Base-by-base conservation (phyloP, 2,113 vertebrate genomes). In the Halcyon senegalensis region DNA sequence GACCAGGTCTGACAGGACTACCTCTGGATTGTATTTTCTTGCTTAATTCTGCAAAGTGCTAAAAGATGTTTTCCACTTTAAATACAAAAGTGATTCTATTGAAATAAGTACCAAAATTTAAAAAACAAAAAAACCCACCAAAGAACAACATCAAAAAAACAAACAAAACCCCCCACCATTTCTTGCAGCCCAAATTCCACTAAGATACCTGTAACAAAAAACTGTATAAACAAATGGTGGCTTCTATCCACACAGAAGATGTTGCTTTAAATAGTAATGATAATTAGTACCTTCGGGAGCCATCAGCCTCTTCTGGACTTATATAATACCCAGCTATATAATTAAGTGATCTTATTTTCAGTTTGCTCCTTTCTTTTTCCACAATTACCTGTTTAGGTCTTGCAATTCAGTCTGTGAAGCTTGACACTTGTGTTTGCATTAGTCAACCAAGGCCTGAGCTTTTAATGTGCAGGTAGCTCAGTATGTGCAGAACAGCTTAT, bases 301-400 rank as follows among this genome's bases (percentile, higher is more conserved):
- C 44, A 59, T 80, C 83, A 76, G 25, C 37, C 55, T 83, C 25
- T 70, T 30, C 59, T n/a, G 25, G 44, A 35, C 43, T 86, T 88
- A 15, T 56, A 46, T 39, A 79, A 95, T 69, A 88, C 72, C 58
- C 55, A 85, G 21, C 63, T 88, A 33, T 66, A 68, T 87, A 85
- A 93, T 93, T 93, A 91, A 44, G 33, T 53, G 72, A 53, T 90
- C 58, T 83, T 76, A 53, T 91, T 94, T 94, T 72, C 78, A 85
- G 37, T 79, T 85, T 51, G 24, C 13, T 79, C 30, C 55, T 93
- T 74, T 89, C n/a, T 85, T 72, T 91, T 87, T 30, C 48, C 23
- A 19, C 41, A 85, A 28, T 74, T 88, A 48, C 48, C 62, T 30
- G 27, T 58, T 88, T n/a, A 44, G 44, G 50, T 88, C 39, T 59